Percentiles rank a stretch among this genome's conserved stretches.
These are phyloP conservation scores for Agonum fuliginosum DNA, from an alignment of 2,888 invertebrate genomes.

Conservation along the genomic window DNA sequence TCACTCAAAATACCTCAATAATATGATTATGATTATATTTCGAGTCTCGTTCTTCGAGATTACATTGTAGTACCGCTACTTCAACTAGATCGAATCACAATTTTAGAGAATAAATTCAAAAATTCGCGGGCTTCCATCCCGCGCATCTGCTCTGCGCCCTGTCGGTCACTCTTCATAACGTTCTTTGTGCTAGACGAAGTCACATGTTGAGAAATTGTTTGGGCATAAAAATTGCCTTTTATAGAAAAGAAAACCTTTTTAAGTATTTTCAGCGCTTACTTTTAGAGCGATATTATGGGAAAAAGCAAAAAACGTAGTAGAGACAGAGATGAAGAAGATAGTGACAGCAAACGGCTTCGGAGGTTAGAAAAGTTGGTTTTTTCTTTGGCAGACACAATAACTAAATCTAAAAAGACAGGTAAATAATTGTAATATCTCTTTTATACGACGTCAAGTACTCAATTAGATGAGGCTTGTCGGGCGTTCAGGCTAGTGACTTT, in stretches of 20 bases:
- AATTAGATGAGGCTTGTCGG: slow-evolving; percentile 55
- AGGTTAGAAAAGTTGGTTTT: slow-evolving; percentile 29
- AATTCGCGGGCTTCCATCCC: too few relatives aligned
- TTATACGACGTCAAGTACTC: slow-evolving; percentile 18
- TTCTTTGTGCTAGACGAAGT: slow-evolving; percentile 57
- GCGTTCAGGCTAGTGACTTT: slow-evolving; percentile 61
- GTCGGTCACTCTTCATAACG: slow-evolving; percentile 51
- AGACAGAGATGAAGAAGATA: slow-evolving; percentile 40
- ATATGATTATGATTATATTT: too few relatives aligned
- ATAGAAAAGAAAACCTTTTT: neutral
- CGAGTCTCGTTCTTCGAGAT: slow-evolving; percentile 32
- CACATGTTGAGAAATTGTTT: slow-evolving; percentile 45
- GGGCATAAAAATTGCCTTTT: neutral
- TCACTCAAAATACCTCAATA: too few relatives aligned
- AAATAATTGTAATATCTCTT: neutral
- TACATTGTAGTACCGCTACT: slow-evolving; percentile 27
- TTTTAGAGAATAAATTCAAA: slow-evolving; percentile 11
- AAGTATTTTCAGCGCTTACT: neutral
- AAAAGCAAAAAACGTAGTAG: slow-evolving; percentile 29
- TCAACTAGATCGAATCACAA: neutral
- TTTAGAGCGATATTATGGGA: slow-evolving; percentile 14
- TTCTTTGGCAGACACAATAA: slow-evolving; percentile 12
- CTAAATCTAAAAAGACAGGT: neutral
- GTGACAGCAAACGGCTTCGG: slow-evolving; percentile 10
- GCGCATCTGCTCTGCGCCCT: too few relatives aligned